These are phyloP conservation scores for Euglossa dilemma DNA, from an alignment of 1,140 invertebrate species.

Conservation along the genomic window DNA sequence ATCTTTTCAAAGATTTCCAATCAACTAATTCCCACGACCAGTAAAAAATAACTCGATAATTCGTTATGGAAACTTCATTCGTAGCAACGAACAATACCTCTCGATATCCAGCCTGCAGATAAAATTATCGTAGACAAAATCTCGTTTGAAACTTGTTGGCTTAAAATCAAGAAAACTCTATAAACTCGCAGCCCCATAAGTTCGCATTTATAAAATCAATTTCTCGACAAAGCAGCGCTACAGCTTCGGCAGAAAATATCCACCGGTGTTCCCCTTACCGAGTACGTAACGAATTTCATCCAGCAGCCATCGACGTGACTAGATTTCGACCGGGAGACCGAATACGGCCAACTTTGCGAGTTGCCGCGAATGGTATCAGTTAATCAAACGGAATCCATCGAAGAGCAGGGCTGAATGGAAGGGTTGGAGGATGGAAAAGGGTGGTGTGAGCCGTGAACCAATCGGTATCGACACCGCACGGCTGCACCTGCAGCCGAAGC, in stretches of 20 bases:
- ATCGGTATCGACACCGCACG: constrained; percentile 17
- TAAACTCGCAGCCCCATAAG: too few relatives aligned
- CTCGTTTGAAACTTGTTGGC: too few relatives aligned
- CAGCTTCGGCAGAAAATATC: background rate
- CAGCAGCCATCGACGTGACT: background rate
- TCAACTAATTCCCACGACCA: too few relatives aligned
- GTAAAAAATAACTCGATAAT: too few relatives aligned
- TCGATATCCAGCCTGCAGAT: too few relatives aligned
- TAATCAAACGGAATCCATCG: constrained; percentile 58
- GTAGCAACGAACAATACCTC: too few relatives aligned
- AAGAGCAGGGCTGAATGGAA: background rate
- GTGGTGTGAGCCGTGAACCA: constrained; percentile 34
- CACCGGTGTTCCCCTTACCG: background rate
- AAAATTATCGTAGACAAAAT: too few relatives aligned
- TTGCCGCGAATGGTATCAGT: background rate
- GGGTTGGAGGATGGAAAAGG: background rate
- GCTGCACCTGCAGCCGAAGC: background rate
- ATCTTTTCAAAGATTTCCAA: too few relatives aligned
- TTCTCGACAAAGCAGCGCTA: too few relatives aligned
- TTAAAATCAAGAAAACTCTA: too few relatives aligned
- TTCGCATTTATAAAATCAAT: background rate
- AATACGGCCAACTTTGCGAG: background rate
- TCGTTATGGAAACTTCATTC: too few relatives aligned
- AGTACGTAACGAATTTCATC: background rate
- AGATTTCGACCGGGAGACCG: background rate